Conservation (phyloP, 2,797 vertebrate species). For the Chaunax sp. region DNA sequence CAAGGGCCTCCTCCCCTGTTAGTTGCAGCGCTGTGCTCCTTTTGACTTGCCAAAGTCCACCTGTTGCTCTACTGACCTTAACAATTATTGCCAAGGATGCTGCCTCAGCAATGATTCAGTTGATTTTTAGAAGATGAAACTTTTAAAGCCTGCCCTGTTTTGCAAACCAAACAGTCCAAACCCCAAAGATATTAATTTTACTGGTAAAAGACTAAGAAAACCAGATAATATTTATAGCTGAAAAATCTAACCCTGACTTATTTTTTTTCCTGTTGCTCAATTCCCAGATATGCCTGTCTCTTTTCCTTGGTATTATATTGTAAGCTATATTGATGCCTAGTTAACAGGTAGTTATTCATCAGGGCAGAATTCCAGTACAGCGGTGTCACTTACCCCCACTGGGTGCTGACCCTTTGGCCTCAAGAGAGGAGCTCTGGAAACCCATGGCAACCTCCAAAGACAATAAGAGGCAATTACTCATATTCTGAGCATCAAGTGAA, state of each 20-base stretch:
- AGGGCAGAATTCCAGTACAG: conserved; percentile 62
- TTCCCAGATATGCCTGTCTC: neutral
- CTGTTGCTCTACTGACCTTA: conserved; percentile 50
- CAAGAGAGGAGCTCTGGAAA: conserved; percentile 57
- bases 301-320: conserved; percentile 23
- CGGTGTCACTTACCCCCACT: conserved; percentile 57
- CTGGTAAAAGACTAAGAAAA: neutral
- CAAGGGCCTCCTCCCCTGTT: conserved; percentile 47
- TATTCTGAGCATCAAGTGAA: conserved; percentile 70
- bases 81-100: neutral
- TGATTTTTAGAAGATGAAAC: neutral
- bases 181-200: neutral
- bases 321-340: conserved; percentile 31
- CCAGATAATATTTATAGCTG: neutral
- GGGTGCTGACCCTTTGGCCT: conserved; percentile 72
- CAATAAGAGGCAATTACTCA: conserved; percentile 75
- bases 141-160: neutral
- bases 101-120: neutral
- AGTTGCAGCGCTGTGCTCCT: conserved; percentile 33
- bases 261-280: conserved; percentile 12
- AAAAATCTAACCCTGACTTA: neutral
- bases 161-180: neutral
- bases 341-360: conserved; percentile 66
- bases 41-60: conserved; percentile 69
- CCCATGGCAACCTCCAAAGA: conserved; percentile 74